Conservation (phyloP, 1,140 invertebrate species). For the Apis florea region DNA sequence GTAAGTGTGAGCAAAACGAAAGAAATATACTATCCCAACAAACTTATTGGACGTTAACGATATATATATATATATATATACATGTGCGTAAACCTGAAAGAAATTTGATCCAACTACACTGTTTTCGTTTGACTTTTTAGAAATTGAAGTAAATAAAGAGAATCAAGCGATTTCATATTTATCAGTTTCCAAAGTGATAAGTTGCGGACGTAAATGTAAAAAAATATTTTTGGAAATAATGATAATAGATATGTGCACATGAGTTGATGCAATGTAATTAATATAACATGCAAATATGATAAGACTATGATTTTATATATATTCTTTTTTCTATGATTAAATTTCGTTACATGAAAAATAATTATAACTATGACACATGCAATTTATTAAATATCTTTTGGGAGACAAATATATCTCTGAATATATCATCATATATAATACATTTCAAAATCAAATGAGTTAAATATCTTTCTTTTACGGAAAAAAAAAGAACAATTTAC, state of each 20-base stretch:
- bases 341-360: background rate
- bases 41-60: background rate
- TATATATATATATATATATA: background rate
- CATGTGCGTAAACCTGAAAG: background rate
- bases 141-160: background rate
- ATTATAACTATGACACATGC: background rate
- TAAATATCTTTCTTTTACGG: background rate
- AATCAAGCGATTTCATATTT: background rate
- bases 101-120: background rate
- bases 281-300: background rate
- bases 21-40: background rate
- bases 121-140: background rate
- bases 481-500: too few species aligned
- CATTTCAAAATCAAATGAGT: background rate
- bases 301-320: background rate
- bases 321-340: background rate
- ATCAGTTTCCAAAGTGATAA: background rate
- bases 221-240: background rate
- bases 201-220: background rate
- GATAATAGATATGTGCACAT: background rate
- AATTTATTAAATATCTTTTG: background rate
- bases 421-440: background rate
- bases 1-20: background rate
- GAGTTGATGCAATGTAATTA: background rate
- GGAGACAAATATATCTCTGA: background rate